Conservation (phyloP, 1,140 invertebrate species). For the Eufriesea mexicana region DNA sequence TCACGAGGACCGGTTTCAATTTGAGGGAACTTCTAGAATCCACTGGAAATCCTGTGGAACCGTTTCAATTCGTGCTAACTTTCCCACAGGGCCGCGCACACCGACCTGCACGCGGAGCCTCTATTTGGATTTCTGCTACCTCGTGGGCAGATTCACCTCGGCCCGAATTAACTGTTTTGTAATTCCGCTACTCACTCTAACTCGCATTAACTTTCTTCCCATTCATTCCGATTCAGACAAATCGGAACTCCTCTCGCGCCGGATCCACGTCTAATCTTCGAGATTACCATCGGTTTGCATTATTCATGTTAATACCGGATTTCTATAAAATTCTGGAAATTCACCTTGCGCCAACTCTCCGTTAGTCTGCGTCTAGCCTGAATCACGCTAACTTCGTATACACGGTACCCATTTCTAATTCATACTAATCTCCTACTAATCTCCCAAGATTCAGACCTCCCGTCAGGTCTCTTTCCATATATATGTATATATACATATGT, state of each 20-base stretch:
- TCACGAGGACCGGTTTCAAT: slow-evolving; percentile 28
- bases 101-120: neutral
- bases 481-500: no score
- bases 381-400: no score
- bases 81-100: neutral
- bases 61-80: slow-evolving; percentile 27
- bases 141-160: neutral
- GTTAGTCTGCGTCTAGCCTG: neutral
- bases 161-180: neutral
- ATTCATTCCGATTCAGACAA: neutral
- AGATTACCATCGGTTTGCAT: no score
- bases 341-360: neutral
- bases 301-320: no score
- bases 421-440: neutral
- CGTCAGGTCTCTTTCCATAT: no score
- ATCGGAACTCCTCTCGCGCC: neutral
- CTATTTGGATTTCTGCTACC: neutral
- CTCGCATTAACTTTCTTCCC: neutral
- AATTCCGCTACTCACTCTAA: neutral
- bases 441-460: neutral
- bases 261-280: neutral
- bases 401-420: neutral
- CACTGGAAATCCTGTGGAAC: neutral
- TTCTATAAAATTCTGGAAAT: no score
- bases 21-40: slow-evolving; percentile 6